These are phyloP conservation scores for Dasyornis broadbenti DNA, from an alignment of 2,113 vertebrate genomes.

Conservation along the genomic window DNA sequence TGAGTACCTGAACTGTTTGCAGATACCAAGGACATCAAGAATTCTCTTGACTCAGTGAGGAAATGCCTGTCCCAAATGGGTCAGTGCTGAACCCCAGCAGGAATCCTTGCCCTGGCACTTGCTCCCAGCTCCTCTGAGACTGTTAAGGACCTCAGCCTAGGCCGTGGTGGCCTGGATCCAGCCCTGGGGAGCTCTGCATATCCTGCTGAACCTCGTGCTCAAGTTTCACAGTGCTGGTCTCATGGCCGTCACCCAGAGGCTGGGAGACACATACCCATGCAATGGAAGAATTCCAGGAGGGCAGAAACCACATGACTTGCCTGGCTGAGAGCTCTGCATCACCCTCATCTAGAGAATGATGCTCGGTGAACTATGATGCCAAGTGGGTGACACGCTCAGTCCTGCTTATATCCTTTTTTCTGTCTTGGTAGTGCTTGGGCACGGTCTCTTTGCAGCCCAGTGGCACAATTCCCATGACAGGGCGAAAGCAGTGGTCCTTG, in stretches of 20 bases:
- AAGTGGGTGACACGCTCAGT: background rate
- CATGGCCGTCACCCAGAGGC: rapidly evolving
- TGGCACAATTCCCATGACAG: background rate
- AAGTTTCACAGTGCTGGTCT: background rate
- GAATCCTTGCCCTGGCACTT: background rate
- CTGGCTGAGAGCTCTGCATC: background rate
- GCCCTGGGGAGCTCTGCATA: rapidly evolving
- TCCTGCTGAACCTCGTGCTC: background rate
- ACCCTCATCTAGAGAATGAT: background rate
- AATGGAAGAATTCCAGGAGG: background rate
- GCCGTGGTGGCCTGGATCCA: background rate
- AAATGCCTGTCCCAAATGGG: background rate
- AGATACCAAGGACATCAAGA: background rate
- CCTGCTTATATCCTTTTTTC: background rate
- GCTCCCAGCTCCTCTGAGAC: background rate
- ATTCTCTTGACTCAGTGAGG: background rate
- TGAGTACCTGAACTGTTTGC: background rate
- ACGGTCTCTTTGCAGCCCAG: background rate
- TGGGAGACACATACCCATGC: background rate
- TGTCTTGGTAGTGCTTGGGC: background rate
- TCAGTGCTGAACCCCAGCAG: background rate
- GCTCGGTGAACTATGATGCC: background rate
- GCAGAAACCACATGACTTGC: background rate
- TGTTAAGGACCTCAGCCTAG: background rate
- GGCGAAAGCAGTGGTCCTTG: background rate